phyloP scores from a whole-genome alignment of 2,888 invertebrate species.

The Hemistola chrysoprasaria region DNA sequence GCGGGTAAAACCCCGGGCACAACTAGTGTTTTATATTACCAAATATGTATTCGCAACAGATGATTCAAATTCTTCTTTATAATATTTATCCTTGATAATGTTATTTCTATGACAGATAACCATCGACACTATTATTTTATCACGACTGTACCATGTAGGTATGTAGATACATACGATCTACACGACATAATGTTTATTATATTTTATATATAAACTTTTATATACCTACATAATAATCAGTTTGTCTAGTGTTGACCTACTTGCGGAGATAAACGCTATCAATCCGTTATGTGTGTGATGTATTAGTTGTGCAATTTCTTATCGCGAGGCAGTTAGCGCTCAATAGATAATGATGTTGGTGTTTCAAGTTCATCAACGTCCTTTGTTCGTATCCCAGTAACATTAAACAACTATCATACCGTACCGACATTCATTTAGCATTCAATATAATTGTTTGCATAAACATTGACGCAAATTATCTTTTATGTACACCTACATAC shows the following conservation, averaged over 20 bases:
- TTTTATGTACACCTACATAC: no score
- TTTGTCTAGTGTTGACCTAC: constrained; percentile 64
- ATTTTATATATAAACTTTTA: constrained; percentile 18
- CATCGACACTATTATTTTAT: constrained; percentile 40
- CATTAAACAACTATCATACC: constrained; percentile 46
- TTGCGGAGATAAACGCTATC: constrained; percentile 68
- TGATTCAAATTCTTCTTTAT: no score
- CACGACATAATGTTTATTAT: constrained; percentile 22
- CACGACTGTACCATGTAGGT: constrained; percentile 30
- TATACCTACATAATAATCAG: constrained; percentile 39
- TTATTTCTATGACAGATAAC: constrained; percentile 38
- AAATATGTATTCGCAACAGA: no score
- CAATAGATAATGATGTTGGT: constrained; percentile 50
- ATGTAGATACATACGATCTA: constrained; percentile 21
- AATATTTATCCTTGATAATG: no score
- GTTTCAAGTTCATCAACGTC: constrained; percentile 58
- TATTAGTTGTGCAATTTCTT: constrained; percentile 66
- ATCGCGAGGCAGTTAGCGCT: constrained; percentile 46
- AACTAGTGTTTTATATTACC: no score
- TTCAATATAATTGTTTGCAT: constrained; percentile 45
- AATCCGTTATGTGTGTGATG: constrained; percentile 51
- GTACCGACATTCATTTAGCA: constrained; percentile 40
- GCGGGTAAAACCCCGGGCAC: no score
- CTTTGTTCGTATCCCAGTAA: constrained; percentile 47
- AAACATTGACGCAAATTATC: constrained; percentile 49